Evolutionary conservation across 1,140 invertebrate genomes (phyloP).

Genomic region (Caerostris extrusa): DNA sequence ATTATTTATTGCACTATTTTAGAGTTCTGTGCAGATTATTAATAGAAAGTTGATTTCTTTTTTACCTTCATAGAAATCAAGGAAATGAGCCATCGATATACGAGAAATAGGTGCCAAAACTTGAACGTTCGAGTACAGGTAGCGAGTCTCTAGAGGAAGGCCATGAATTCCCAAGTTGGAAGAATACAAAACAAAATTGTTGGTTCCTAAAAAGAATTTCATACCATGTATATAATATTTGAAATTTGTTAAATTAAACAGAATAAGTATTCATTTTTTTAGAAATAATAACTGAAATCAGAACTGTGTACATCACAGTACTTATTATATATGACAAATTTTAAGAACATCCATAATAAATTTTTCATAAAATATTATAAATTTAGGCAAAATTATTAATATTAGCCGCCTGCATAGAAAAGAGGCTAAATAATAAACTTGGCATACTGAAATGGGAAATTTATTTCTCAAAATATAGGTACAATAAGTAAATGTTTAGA

Average conservation of each 20-base stretch:
- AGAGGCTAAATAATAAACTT: neutral
- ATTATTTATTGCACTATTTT: no score
- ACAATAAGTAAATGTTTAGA: neutral
- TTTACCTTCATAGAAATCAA: constrained; percentile 89
- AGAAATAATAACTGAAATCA: no score
- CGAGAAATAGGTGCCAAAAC: constrained; percentile 90
- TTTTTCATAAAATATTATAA: no score
- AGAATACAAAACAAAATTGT: constrained; percentile 90
- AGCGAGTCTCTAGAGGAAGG: constrained; percentile 83
- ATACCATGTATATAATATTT: no score
- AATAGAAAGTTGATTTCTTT: constrained; percentile 61
- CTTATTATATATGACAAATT: no score
- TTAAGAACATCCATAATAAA: no score
- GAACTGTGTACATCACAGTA: no score
- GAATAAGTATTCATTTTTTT: no score
- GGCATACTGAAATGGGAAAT: neutral
- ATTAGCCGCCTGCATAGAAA: no score
- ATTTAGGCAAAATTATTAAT: no score
- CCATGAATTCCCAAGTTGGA: constrained; percentile 89
- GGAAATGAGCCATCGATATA: constrained; percentile 87
- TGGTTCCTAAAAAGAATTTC: constrained; percentile 79
- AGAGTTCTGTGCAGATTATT: no score
- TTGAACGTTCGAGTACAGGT: constrained; percentile 80
- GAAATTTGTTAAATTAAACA: no score
- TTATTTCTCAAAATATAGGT: neutral